Evolutionary conservation across 2,113 vertebrate species (phyloP), one percentile per base, ranked within the genome.

Genomic region (Dinomys branickii): DNA sequence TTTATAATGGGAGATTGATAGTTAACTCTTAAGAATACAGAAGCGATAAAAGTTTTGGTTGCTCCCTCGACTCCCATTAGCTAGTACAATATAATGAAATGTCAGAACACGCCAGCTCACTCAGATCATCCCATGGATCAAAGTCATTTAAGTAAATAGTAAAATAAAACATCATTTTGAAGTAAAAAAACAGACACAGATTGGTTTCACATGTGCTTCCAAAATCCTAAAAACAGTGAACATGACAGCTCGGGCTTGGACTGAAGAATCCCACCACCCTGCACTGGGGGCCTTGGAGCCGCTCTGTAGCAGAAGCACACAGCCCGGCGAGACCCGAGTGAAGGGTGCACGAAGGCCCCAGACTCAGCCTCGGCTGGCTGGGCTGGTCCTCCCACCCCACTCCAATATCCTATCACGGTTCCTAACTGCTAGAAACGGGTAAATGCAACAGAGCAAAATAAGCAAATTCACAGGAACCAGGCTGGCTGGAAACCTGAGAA

Each of bases 221-320:
- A 97, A 96, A 97, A 96, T 89, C 87, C 65, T 95, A 19, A 54
- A 92, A 98, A 96, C 84, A 93, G 88, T 87, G 69, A 92, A 95
- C 86, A 90, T 73, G 61, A 67, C 81, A 95, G 91, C 41, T 28
- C 87, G 58, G 82, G 7, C 59, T 96, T 93, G 89, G 58, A 81
- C 59, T 90, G 80, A 95, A 90, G 73, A 93, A 85, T 88, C 38
- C 19, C 85, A 69, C 94, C 78, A 90, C 56, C 91, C 35, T 90
- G 30, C 38, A 84, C 22, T 50, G 78, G 84, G 41, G 38, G 28
- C 9, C 63, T 80, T 85, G 69, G 80, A 77, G 28, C 30, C 58
- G 69, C 87, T 44, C 90, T 83, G 67, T 0, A 82, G 85, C 78
- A 95, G 67, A 69, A 50, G 20, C 30, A 54, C 44, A 56, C 73